Conservation (phyloP, 2,797 vertebrate genomes). For the Chrosomus eos region DNA sequence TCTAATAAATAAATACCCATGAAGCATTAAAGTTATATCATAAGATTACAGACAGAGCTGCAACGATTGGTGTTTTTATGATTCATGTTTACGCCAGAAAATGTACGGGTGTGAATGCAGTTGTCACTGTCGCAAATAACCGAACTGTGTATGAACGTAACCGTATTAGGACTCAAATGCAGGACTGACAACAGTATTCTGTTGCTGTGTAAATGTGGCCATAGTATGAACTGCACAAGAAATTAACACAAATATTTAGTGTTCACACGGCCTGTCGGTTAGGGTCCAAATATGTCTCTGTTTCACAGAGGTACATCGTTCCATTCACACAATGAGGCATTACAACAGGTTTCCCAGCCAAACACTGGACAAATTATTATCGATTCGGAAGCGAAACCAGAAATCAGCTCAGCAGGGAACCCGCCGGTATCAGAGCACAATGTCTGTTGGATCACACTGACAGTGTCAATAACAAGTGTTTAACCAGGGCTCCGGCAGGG, state of each 20-base stretch:
- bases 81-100: too few relatives aligned
- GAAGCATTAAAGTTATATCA: not conserved
- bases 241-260: not conserved
- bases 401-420: slow-evolving; percentile 49
- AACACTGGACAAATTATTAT: slow-evolving; percentile 47
- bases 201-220: not conserved
- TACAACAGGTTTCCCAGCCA: slow-evolving; percentile 22
- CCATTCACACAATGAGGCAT: slow-evolving; percentile 5
- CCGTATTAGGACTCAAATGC: not conserved
- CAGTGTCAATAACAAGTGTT: slow-evolving; percentile 67
- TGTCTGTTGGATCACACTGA: slow-evolving; percentile 59
- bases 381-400: slow-evolving; percentile 50
- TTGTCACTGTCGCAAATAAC: not conserved
- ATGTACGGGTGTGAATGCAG: not conserved
- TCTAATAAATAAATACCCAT: not conserved
- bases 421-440: slow-evolving; percentile 51
- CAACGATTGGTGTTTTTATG: too few relatives aligned
- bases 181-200: not conserved
- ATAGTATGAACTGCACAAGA: not conserved
- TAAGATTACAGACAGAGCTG: not conserved
- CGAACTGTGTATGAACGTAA: not conserved
- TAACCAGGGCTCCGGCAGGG: slow-evolving; percentile 62
- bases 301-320: slow-evolving; percentile 16
- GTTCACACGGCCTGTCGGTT: not conserved
- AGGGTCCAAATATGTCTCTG: not conserved